These are phyloP conservation scores for Campylomormyrus tamandua DNA, from an alignment of 2,113 vertebrate genomes.

Conservation along the genomic window DNA sequence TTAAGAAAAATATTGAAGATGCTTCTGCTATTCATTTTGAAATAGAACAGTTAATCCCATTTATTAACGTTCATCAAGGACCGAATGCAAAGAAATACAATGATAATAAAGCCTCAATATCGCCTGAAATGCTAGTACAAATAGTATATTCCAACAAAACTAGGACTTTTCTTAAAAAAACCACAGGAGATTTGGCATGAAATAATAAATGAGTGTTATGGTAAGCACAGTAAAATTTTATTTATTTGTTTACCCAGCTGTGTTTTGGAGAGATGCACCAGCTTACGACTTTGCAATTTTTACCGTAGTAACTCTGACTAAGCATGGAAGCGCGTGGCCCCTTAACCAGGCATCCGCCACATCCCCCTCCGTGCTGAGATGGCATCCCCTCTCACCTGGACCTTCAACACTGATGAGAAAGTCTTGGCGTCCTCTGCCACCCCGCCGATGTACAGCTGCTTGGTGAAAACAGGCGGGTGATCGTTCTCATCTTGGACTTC, in stretches of 20 bases:
- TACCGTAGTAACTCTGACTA: background rate
- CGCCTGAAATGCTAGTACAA: background rate
- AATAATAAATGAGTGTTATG: background rate
- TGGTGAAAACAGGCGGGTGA: constrained; percentile 79
- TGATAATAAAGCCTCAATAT: background rate
- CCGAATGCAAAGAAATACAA: background rate
- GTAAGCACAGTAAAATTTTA: background rate
- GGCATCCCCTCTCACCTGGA: constrained; percentile 68
- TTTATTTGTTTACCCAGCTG: background rate
- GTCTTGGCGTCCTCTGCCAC: constrained; percentile 92
- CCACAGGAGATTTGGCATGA: background rate
- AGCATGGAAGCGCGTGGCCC: background rate
- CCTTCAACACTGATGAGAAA: constrained; percentile 84
- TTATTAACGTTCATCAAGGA: background rate
- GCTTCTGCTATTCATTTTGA: background rate
- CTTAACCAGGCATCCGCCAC: background rate
- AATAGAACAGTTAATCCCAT: background rate
- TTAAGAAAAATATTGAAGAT: background rate
- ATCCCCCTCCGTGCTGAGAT: background rate
- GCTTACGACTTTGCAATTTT: background rate
- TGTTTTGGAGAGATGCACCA: background rate
- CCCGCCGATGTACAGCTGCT: constrained; percentile 81
- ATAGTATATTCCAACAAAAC: background rate
- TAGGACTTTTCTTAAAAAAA: background rate
- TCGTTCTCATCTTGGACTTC: constrained; percentile 94